phyloP scores from a whole-genome alignment of 2,888 invertebrate species.

The Lampropteryx suffumata region DNA sequence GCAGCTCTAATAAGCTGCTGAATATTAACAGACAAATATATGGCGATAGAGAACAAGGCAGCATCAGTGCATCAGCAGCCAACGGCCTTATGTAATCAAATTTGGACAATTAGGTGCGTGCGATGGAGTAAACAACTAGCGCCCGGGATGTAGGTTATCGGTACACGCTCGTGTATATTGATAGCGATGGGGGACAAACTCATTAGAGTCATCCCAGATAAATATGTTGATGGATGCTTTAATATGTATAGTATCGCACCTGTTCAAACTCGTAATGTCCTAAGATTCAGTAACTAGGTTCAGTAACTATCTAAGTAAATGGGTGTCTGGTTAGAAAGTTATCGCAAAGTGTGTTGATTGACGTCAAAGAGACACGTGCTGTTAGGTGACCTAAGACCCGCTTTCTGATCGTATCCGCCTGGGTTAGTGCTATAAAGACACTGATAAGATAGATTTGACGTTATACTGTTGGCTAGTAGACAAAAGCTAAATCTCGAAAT shows the following conservation, averaged over 20 bases:
- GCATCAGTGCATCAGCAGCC: slow-evolving; percentile 23
- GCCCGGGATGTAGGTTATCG: slow-evolving; percentile 66
- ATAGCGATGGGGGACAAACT: slow-evolving; percentile 47
- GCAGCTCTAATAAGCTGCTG: slow-evolving; percentile 35
- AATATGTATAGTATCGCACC: slow-evolving; percentile 40
- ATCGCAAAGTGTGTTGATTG: slow-evolving; percentile 52
- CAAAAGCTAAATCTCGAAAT: slow-evolving; percentile 33
- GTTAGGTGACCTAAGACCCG: slow-evolving; percentile 63
- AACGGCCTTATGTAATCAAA: slow-evolving; percentile 55
- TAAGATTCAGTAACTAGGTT: slow-evolving; percentile 30
- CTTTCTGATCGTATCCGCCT: slow-evolving; percentile 51
- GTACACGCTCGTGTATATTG: slow-evolving; percentile 41
- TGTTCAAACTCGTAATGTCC: slow-evolving; percentile 31
- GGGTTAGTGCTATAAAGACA: slow-evolving; percentile 39
- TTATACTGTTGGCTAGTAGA: slow-evolving; percentile 35
- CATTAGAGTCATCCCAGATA: slow-evolving; percentile 46
- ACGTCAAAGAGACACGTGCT: slow-evolving; percentile 63
- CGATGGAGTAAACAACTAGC: slow-evolving; percentile 59
- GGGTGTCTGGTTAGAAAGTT: slow-evolving; percentile 50
- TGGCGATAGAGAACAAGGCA: slow-evolving; percentile 44
- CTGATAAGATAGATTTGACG: slow-evolving; percentile 51
- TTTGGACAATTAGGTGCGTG: slow-evolving; percentile 58
- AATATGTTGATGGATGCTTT: slow-evolving; percentile 45
- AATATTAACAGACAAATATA: slow-evolving; percentile 49
- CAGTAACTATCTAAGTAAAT: slow-evolving; percentile 34